Conservation (phyloP, 92 coral and sea anemone genomes). For the Parazoanthus darwini region DNA sequence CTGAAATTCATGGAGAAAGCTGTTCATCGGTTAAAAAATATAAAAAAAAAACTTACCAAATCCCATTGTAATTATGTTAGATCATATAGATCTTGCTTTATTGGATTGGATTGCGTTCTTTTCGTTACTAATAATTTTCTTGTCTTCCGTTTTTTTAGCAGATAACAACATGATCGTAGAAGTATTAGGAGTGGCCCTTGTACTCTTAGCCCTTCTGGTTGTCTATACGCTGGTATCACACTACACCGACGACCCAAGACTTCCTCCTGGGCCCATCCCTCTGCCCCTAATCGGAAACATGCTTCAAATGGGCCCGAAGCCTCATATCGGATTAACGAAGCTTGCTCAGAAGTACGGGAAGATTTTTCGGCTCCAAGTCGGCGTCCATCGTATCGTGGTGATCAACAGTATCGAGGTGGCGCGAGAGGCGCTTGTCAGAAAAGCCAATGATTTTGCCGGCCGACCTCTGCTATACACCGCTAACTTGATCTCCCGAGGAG, state of each 20-base stretch:
- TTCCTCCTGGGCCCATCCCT: slow-evolving; percentile 97
- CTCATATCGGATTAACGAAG: slow-evolving; percentile 82
- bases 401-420: slow-evolving; percentile 88
- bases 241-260: slow-evolving; percentile 62
- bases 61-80: background rate
- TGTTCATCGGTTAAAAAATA: no score
- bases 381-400: slow-evolving; percentile 92
- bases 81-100: no score
- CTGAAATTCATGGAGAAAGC: no score
- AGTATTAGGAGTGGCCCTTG: slow-evolving; percentile 52
- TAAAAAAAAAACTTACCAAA: background rate
- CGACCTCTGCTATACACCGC: slow-evolving; percentile 91
- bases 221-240: slow-evolving; percentile 56
- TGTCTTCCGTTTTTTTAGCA: slow-evolving; percentile 1
- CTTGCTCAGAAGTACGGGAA: slow-evolving; percentile 84
- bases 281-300: slow-evolving; percentile 97
- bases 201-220: slow-evolving; percentile 49
- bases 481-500: slow-evolving; percentile 82
- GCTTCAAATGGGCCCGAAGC: slow-evolving; percentile 85
- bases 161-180: slow-evolving; percentile 61
- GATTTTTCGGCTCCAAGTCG: slow-evolving; percentile 84
- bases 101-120: background rate
- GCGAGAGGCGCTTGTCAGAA: slow-evolving; percentile 94
- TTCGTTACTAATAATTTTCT: background rate
- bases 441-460: slow-evolving; percentile 92